Evolutionary conservation across 2,113 vertebrate genomes (phyloP), one percentile per base, ranked within the genome.

Genomic region (Muntiacus reevesi): DNA sequence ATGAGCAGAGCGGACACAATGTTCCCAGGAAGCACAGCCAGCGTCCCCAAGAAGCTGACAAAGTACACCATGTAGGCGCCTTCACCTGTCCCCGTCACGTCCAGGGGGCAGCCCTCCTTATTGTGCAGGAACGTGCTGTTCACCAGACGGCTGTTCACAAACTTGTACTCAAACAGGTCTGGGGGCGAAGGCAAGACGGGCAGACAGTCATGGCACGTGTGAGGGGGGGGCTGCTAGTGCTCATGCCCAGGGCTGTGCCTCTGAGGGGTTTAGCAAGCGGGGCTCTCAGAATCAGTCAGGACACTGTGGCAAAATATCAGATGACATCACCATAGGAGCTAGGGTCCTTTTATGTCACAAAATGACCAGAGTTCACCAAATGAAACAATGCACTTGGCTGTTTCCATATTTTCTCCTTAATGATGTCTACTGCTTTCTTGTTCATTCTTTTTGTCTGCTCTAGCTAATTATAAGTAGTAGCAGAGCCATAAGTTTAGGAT

Each of bases 21-120:
- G 98, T 99, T 99, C 7, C 99, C 99, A 0, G 99, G 99, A 76
- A 99, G 99, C 91, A 99, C 99, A 0, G 99, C 99, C 98, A 99
- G 97, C 3, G 99, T 99, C 91, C 99, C 99, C 97, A 99, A 94
- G 99, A 99, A 99, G 97, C 99, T 99, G 98, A 99, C 99, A 0
- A 99, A 99, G 98, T 99, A 99, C 95, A 99, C 99, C 99, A 99
- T 99, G 99, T 99, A 99, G 98, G 99, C 99, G 0, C 99, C 99
- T 98, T 99, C 99, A 89, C 99, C 99, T 1, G 99, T 99, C 0
- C 99, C 99, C 0, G 99, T 99, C 98, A 99, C 99, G 52, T 99
- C 99, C 16, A 99, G 99, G 93, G 99, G 99, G 95, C 99, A 99
- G 97, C 99, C 99, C 96, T 99, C 99, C 97, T 99, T 99, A 98